Evolutionary conservation across 64 coral and sea anemone genomes (phyloP).

Genomic region (Cladopsammia gracilis): DNA sequence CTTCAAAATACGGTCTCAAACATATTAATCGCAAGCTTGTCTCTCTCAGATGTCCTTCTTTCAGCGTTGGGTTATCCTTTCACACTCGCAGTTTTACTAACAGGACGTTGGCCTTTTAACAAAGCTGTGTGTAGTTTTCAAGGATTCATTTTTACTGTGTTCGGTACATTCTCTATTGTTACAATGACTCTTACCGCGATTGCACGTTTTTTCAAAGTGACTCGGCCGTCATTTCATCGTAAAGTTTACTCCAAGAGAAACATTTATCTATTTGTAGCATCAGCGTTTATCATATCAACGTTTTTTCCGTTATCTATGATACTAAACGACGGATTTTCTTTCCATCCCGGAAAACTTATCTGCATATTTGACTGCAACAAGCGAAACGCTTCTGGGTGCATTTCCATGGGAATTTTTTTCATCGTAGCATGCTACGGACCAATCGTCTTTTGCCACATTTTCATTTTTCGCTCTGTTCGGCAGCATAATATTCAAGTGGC

Average conservation of each 20-base stretch:
- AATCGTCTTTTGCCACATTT: slow-evolving; percentile 33
- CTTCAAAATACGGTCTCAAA: slow-evolving; percentile 29
- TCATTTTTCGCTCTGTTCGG: slow-evolving; percentile 32
- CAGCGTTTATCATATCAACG: slow-evolving; percentile 3
- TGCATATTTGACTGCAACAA: slow-evolving; percentile 26
- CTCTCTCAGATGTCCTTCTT: slow-evolving; percentile 53
- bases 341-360: slow-evolving; percentile 53
- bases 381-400: background rate
- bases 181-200: slow-evolving; percentile 32
- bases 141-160: slow-evolving; percentile 24
- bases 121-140: slow-evolving; percentile 26
- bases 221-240: slow-evolving; percentile 17
- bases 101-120: slow-evolving; percentile 39
- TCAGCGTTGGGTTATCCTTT: slow-evolving; percentile 28
- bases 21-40: slow-evolving; percentile 12
- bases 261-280: background rate
- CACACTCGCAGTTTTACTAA: slow-evolving; percentile 13
- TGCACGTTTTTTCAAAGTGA: slow-evolving; percentile 39
- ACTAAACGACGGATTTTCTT: slow-evolving; percentile 4
- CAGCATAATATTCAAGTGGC: slow-evolving; percentile 13
- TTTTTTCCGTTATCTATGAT: background rate
- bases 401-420: slow-evolving; percentile 8
- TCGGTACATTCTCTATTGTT: slow-evolving; percentile 20
- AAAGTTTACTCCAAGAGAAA: slow-evolving; percentile 18
- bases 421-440: background rate